Base-by-base conservation (phyloP, 2,888 invertebrate genomes). In the Linnaemya tessellans region DNA sequence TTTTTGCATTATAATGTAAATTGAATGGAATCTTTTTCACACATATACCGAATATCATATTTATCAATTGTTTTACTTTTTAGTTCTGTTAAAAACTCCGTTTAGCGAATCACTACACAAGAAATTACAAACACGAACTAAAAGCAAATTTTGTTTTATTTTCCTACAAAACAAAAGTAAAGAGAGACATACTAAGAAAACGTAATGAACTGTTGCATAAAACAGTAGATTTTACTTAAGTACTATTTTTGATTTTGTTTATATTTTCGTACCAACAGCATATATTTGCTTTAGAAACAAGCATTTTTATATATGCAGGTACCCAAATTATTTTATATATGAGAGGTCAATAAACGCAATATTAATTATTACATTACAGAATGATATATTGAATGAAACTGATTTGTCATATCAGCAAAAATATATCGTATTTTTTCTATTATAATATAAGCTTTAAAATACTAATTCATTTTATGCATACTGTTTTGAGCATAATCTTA, bases 101-200 rank as follows among this genome's bases (percentile, higher is more conserved):
- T 20, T 41, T 5, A 30, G 20, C 15, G 43, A 60, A 75, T 11
- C 62, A 8, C 22, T 35, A 30, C 30, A 30, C 30, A 35, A 68
- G 54, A 68, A 64, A 70, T n/a, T 22, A 65, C 62, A 82, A 82
- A 58, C 46, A 77, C 64, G 64, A 80, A 82, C 81, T 82, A 58
- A 81, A 56, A 75, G 77, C 62, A 82, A 68, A 38, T 41, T 30
- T 13, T 46, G 8, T 58, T 18, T 62, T 65, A 54, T 3, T 51
- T 49, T 11, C n/a, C 18, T 30, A 46, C 20, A 70, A 68, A 49
- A 35, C 46, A 54, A 80, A 62, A 11, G 11, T 20, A 9, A 18
- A 10, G 11, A 30, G 41, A 20, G 9, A 64, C 5, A 54, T 7
- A 38, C 38, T 11, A 15, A 54, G 30, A 43, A 67, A 54, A 46